phyloP scores from a whole-genome alignment of 2,113 vertebrate species.

The Ciconia maguari region DNA sequence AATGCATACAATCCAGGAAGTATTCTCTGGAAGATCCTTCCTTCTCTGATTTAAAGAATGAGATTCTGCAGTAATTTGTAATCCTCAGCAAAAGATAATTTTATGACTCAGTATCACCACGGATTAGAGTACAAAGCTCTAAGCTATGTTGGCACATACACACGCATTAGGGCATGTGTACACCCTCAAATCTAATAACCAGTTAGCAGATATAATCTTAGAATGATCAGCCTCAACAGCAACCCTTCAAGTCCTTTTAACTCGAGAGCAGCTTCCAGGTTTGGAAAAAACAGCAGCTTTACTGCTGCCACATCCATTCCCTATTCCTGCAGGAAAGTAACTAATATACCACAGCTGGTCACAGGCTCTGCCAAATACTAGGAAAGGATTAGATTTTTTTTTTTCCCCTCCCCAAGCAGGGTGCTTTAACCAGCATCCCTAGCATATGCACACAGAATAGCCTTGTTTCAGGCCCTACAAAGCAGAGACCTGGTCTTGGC shows the following conservation, averaged over 20 bases:
- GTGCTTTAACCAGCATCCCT: not conserved
- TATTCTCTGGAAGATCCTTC: not conserved
- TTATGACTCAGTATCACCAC: not conserved
- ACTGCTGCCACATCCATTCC: not conserved
- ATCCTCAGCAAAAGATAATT: not conserved
- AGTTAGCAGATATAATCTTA: not conserved
- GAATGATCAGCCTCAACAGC: not conserved
- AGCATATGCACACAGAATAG: not conserved
- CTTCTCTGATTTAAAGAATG: fast-evolving
- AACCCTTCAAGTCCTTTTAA: not conserved
- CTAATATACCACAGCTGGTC: not conserved
- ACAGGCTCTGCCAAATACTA: not conserved
- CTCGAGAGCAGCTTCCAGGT: not conserved
- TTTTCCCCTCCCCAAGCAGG: not conserved
- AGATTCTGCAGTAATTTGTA: not conserved
- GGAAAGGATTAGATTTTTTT: not conserved
- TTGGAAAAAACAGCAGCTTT: not conserved
- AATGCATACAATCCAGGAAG: not conserved
- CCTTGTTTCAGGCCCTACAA: not conserved
- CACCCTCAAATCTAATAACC: not conserved
- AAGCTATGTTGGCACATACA: not conserved
- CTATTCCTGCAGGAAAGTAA: not conserved
- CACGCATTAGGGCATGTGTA: not conserved
- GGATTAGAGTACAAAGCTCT: not conserved
- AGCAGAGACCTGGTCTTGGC: not conserved